Evolutionary conservation across 1,140 invertebrate species (phyloP).

Genomic region (Solenopsis fugax): DNA sequence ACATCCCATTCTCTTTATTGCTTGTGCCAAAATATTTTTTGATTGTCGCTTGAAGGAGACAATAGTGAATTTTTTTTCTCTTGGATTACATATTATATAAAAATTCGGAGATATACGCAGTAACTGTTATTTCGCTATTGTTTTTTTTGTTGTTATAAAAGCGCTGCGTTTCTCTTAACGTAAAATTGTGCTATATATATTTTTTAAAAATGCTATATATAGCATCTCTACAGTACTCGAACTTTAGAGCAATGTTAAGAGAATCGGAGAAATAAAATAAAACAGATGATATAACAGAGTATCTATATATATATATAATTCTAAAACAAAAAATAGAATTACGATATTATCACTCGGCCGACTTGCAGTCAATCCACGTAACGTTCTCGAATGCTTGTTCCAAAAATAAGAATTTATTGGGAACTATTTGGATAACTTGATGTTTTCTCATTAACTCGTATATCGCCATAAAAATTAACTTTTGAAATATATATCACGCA

Average conservation of each 20-base stretch:
- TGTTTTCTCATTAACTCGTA: conserved; percentile 23
- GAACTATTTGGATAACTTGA: conserved; percentile 35
- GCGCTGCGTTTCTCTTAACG: conserved; percentile 25
- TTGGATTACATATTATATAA: conserved; percentile 57
- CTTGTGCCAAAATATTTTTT: conserved; percentile 69
- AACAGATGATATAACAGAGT: conserved; percentile 43
- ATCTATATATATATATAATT: conserved; percentile 13
- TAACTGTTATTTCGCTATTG: not conserved
- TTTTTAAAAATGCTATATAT: not conserved
- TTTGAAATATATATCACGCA: conserved; percentile 51
- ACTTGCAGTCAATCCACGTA: conserved; percentile 3
- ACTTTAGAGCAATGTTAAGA: conserved; percentile 2
- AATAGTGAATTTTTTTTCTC: conserved; percentile 43
- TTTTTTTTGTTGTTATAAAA: conserved; percentile 55
- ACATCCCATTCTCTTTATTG: conserved; percentile 42
- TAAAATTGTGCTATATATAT: conserved; percentile 8
- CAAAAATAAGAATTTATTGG: conserved; percentile 46
- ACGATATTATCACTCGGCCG: conserved; percentile 4
- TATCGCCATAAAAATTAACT: conserved; percentile 59
- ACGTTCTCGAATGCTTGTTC: conserved; percentile 28
- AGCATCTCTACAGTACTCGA: not conserved
- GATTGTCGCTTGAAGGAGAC: conserved; percentile 46
- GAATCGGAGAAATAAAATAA: conserved; percentile 44
- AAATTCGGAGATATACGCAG: conserved; percentile 53
- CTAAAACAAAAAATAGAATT: conserved; percentile 46